A percentile compares a stretch with the other conserved stretches of the same genome.
Conservation (phyloP, 1,140 invertebrate genomes). For the Camponotus pennsylvanicus region DNA sequence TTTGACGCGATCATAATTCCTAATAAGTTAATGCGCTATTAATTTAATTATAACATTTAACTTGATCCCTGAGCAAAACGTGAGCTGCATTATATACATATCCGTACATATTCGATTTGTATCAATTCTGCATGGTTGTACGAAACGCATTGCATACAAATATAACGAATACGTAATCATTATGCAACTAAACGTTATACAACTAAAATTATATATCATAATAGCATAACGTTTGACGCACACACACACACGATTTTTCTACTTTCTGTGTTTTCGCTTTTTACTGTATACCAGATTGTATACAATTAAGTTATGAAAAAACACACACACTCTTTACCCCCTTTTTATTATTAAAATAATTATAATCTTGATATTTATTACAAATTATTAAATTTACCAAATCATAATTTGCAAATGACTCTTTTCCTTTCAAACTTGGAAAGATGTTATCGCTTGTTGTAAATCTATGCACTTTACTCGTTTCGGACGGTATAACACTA, state of each 20-base stretch:
- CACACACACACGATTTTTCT: slow-evolving; percentile 15
- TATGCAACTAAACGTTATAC: slow-evolving; percentile 48
- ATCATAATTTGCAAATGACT: not conserved
- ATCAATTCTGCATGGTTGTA: not conserved
- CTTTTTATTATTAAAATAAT: not conserved
- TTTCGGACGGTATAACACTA: not conserved
- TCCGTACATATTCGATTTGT: not conserved
- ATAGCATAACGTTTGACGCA: not conserved
- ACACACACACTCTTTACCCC: not conserved
- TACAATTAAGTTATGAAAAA: not conserved
- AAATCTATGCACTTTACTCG: not conserved
- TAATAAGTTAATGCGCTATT: not conserved
- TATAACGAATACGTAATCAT: slow-evolving; percentile 24
- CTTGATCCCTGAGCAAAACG: not conserved
- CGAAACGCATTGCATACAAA: not conserved
- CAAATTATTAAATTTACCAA: not conserved
- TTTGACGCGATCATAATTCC: not conserved
- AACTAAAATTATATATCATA: slow-evolving; percentile 26
- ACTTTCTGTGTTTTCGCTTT: not conserved
- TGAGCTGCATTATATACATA: not conserved
- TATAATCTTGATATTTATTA: not conserved
- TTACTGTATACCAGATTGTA: not conserved
- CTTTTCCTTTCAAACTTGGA: not conserved
- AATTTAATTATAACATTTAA: not conserved
- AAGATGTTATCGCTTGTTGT: slow-evolving; percentile 6